Percentiles rank a stretch among this genome's conserved stretches.
Evolutionary conservation across 2,797 vertebrate species (phyloP).

Genomic region (Tapera naevia): DNA sequence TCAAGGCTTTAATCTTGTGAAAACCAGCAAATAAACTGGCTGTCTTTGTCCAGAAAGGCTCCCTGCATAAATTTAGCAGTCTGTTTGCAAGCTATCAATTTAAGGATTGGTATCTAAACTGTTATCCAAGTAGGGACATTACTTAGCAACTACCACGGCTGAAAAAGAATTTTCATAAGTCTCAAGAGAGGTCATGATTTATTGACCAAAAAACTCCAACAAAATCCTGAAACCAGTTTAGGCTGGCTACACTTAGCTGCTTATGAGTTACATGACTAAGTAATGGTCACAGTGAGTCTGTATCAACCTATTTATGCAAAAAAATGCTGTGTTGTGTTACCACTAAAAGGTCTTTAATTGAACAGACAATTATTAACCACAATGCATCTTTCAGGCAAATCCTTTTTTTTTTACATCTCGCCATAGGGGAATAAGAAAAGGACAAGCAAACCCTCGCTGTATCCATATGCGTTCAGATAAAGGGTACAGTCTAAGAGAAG

Average conservation of each 20-base stretch:
- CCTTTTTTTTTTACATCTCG: not conserved
- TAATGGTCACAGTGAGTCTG: constrained; percentile 9
- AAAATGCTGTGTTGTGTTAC: not conserved
- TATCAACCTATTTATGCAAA: not conserved
- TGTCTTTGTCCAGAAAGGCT: constrained; percentile 6
- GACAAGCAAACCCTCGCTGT: not conserved
- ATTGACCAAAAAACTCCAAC: constrained; percentile 50
- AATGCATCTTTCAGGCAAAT: not conserved
- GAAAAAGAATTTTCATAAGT: constrained; percentile 61
- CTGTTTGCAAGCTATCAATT: constrained; percentile 49
- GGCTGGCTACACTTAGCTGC: constrained; percentile 18
- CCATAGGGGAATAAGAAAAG: not conserved
- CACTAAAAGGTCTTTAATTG: not conserved
- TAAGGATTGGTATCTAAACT: constrained; percentile 52
- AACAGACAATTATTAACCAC: not conserved
- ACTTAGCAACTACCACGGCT: constrained; percentile 28
- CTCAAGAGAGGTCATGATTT: constrained; percentile 59
- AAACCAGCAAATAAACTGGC: not conserved
- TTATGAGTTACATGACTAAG: constrained; percentile 11
- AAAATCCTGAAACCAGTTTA: constrained; percentile 21
- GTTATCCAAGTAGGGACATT: constrained; percentile 61
- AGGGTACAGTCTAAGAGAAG: not conserved
- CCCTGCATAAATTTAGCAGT: constrained; percentile 22
- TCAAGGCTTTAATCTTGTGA: not conserved
- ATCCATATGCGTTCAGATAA: not conserved